A percentile compares a stretch with the other conserved stretches of the same genome.
These are phyloP conservation scores for Corythoichthys intestinalis DNA, from an alignment of 2,113 vertebrate genomes.

Conservation along the genomic window DNA sequence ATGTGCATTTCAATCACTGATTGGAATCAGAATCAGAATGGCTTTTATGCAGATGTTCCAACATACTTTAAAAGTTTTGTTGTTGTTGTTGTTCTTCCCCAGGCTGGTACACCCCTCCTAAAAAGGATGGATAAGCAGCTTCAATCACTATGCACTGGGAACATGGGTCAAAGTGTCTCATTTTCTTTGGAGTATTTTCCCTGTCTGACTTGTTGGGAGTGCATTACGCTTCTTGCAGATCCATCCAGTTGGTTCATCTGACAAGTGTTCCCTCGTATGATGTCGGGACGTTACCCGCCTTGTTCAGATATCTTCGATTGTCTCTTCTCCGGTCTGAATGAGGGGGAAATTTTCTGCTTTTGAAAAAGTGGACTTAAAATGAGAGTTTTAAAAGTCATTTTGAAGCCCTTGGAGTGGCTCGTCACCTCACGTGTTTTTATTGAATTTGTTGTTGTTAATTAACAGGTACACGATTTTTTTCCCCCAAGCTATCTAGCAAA, in stretches of 20 bases:
- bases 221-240: slow-evolving; percentile 50
- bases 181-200: slow-evolving; percentile 51
- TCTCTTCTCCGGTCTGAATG: slow-evolving; percentile 42
- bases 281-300: slow-evolving; percentile 35
- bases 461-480: slow-evolving; percentile 58
- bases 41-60: neutral
- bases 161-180: slow-evolving; percentile 63
- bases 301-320: slow-evolving; percentile 57
- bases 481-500: slow-evolving; percentile 29
- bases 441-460: slow-evolving; percentile 5
- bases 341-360: slow-evolving; percentile 55
- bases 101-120: slow-evolving; percentile 99
- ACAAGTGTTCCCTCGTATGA: slow-evolving; percentile 52
- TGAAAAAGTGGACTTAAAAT: slow-evolving; percentile 49
- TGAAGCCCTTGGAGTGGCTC: slow-evolving; percentile 48
- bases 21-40: neutral
- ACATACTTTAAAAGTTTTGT: neutral
- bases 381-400: slow-evolving; percentile 45
- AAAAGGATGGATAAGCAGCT: slow-evolving; percentile 90
- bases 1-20: slow-evolving; percentile 35
- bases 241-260: slow-evolving; percentile 53
- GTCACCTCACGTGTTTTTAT: slow-evolving; percentile 47
- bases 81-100: slow-evolving; percentile 6
- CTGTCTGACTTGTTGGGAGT: slow-evolving; percentile 50
- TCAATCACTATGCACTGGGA: slow-evolving; percentile 63